A percentile compares a stretch with the other conserved stretches of the same genome.
Conservation (phyloP, 2,888 invertebrate genomes). For the Oscheius onirici region DNA sequence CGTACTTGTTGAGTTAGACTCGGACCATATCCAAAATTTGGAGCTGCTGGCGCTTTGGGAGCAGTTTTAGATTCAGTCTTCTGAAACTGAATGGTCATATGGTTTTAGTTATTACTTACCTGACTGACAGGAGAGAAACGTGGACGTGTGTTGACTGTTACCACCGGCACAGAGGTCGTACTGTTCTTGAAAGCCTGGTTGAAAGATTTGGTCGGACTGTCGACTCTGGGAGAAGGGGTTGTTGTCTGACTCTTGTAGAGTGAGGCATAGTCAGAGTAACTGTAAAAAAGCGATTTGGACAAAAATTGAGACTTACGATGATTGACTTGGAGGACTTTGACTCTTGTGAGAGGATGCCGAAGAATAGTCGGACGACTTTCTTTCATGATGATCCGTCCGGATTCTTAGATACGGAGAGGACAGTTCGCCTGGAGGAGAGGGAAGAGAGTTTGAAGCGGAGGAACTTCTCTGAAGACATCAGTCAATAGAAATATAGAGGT, state of each 20-base stretch:
- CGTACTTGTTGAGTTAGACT: conserved; percentile 32
- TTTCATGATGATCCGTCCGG: conserved; percentile 26
- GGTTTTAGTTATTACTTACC: background rate
- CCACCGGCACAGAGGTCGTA: conserved; percentile 11
- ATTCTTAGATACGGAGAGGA: conserved; percentile 14
- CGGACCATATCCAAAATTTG: conserved; percentile 20
- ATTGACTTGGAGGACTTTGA: conserved; percentile 30
- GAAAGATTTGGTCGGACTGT: background rate
- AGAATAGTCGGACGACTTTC: conserved; percentile 34
- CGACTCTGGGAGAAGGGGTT: conserved; percentile 22
- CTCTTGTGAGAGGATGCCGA: conserved; percentile 33
- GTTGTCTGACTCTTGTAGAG: conserved; percentile 29
- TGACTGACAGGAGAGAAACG: conserved; percentile 27
- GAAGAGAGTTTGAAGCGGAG: conserved; percentile 15
- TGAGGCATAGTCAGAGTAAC: conserved; percentile 36
- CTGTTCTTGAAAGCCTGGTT: conserved; percentile 28
- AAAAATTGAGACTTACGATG: conserved; percentile 13
- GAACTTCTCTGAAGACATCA: conserved; percentile 24
- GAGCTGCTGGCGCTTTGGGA: conserved; percentile 1
- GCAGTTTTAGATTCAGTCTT: background rate
- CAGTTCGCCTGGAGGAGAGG: conserved; percentile 21
- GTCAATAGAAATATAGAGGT: too few species aligned
- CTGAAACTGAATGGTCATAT: background rate
- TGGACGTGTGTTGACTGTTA: background rate
- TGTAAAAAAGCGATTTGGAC: background rate